Conservation (phyloP, 2,113 vertebrate species). For the Stegostoma tigrinum region DNA sequence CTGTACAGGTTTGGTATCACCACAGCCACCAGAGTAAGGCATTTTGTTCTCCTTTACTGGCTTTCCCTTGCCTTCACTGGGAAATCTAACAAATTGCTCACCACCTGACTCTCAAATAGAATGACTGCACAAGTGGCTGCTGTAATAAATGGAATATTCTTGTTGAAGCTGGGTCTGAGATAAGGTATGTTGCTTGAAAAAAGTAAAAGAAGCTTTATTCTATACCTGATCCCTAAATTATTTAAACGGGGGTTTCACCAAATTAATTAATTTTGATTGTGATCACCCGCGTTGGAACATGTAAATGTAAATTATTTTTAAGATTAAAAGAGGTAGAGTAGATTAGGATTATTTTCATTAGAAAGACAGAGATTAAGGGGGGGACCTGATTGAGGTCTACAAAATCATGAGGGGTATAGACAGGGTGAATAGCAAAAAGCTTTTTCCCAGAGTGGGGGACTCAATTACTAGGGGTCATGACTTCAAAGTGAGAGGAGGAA, state of each 20-base stretch:
- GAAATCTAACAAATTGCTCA: background rate
- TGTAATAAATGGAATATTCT: background rate
- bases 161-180: background rate
- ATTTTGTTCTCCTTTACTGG: background rate
- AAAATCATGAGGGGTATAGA: too few relatives aligned
- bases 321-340: background rate
- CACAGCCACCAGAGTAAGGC: background rate
- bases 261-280: background rate
- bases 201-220: background rate
- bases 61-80: background rate
- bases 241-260: background rate
- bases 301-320: background rate
- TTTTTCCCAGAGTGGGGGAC: too few relatives aligned
- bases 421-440: too few relatives aligned
- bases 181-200: background rate
- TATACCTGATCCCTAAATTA: background rate
- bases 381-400: too few relatives aligned
- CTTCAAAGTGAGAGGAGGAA: too few relatives aligned
- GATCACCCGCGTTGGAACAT: background rate
- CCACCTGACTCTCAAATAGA: background rate
- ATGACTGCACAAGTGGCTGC: background rate
- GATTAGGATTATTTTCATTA: too few relatives aligned
- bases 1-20: background rate
- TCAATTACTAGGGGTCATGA: too few relatives aligned
- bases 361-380: too few relatives aligned